Percentiles rank a stretch among this genome's conserved stretches.
Evolutionary conservation across 2,113 vertebrate species (phyloP).

Genomic region (Lepus americanus): DNA sequence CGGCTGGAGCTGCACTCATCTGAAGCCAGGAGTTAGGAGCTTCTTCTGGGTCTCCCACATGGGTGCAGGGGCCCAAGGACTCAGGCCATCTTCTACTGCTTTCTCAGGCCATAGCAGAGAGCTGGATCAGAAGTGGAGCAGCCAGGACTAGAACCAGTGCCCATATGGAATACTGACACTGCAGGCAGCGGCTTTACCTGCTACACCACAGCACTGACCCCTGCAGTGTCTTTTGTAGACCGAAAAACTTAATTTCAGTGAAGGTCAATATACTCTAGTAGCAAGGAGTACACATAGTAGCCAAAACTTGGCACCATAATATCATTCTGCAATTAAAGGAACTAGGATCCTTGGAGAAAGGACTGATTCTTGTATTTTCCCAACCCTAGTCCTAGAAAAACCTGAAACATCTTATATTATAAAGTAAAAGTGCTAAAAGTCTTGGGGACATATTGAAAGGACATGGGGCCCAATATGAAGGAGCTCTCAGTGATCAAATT

Average conservation of each 20-base stretch:
- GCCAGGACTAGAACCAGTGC: too few relatives aligned
- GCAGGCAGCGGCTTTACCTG: too few relatives aligned
- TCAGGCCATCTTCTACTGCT: too few relatives aligned
- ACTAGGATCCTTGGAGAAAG: conserved; percentile 19
- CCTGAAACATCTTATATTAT: conserved; percentile 5
- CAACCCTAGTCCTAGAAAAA: background rate
- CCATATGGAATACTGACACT: too few relatives aligned
- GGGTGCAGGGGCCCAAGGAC: too few relatives aligned
- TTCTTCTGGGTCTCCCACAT: too few relatives aligned
- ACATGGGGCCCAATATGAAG: background rate
- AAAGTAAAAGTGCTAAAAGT: conserved; percentile 37
- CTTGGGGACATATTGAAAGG: background rate
- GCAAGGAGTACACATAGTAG: background rate
- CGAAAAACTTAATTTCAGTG: conserved; percentile 40
- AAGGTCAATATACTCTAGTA: background rate
- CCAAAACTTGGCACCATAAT: conserved; percentile 47
- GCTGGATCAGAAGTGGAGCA: too few relatives aligned
- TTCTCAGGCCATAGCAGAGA: too few relatives aligned
- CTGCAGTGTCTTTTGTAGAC: conserved; percentile 19
- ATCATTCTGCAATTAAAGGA: conserved; percentile 30
- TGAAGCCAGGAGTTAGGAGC: too few relatives aligned
- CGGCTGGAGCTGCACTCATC: too few relatives aligned
- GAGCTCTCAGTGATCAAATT: background rate
- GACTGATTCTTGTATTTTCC: background rate
- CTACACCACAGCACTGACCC: too few relatives aligned